Conservation (phyloP, 53 echinoderm and acorn worm genomes). For the Holothuria scabra region DNA sequence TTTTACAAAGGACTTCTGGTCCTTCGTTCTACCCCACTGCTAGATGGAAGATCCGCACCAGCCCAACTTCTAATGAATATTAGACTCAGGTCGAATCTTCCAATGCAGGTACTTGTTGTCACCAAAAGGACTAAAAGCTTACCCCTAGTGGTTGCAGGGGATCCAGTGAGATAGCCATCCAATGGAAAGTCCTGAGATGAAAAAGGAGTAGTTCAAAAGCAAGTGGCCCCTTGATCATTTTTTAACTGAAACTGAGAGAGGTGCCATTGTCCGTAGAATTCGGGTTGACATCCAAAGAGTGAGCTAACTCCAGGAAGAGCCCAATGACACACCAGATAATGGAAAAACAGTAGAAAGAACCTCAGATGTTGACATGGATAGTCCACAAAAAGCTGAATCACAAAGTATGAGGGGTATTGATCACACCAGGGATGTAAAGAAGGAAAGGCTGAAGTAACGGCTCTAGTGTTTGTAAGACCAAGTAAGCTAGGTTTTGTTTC, state of each 20-base stretch:
- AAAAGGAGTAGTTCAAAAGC: background rate
- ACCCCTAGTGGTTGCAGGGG: background rate
- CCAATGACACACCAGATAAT: too few species aligned
- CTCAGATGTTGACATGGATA: background rate
- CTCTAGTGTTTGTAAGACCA: background rate
- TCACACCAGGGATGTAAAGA: background rate
- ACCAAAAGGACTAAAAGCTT: constrained; percentile 4
- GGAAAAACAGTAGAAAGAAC: too few species aligned
- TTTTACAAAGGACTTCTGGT: background rate
- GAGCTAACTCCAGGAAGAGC: background rate
- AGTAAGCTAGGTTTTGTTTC: background rate
- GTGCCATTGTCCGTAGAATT: background rate
- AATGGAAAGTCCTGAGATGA: constrained; percentile 16
- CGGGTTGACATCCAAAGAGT: constrained; percentile 2
- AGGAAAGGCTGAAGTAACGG: background rate
- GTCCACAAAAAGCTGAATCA: background rate
- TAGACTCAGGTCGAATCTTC: constrained; percentile 5
- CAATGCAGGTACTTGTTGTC: constrained; percentile 17
- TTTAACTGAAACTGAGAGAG: too few species aligned
- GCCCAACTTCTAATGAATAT: constrained; percentile 15
- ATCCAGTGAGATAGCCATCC: constrained; percentile 5
- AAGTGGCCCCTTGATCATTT: background rate
- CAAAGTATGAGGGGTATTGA: too few species aligned
- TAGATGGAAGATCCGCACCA: constrained; percentile 5
- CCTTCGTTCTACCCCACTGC: constrained; percentile 12